A percentile compares a stretch with the other conserved stretches of the same genome.
phyloP scores from a whole-genome alignment of 2,888 invertebrate species.

The Desoria tigrina region DNA sequence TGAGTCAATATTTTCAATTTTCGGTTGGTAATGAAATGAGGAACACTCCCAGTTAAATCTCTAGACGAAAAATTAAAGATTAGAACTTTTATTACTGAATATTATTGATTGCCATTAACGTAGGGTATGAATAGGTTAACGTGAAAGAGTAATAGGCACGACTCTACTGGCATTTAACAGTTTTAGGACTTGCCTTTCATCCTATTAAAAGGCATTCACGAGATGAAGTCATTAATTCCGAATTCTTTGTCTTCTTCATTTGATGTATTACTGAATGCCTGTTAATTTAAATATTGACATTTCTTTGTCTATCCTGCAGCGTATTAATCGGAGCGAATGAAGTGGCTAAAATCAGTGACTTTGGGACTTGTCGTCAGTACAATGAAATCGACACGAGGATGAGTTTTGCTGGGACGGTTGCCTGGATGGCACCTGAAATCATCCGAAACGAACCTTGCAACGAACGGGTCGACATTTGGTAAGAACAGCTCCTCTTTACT shows the following conservation, averaged over 20 bases:
- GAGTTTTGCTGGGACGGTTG: constrained; percentile 97
- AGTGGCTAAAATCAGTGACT: constrained; percentile 93
- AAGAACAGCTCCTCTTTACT: constrained; percentile 54
- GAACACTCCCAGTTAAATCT: too few relatives aligned
- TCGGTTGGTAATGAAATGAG: too few relatives aligned
- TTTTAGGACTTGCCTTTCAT: neutral
- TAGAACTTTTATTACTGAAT: too few relatives aligned
- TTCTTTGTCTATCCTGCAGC: constrained; percentile 59
- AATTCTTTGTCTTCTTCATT: neutral
- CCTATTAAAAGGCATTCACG: neutral
- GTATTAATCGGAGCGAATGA: constrained; percentile 79
- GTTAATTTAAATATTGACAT: constrained; percentile 6
- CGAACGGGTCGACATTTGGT: constrained; percentile 97
- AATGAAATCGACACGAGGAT: constrained; percentile 95
- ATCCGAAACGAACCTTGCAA: constrained; percentile 95
- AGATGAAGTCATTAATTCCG: neutral
- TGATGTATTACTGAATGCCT: too few relatives aligned
- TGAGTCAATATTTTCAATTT: too few relatives aligned
- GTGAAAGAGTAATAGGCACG: too few relatives aligned
- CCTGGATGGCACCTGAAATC: constrained; percentile 99
- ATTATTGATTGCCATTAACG: too few relatives aligned
- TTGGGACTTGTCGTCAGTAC: constrained; percentile 93
- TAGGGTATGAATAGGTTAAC: too few relatives aligned
- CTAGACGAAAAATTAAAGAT: too few relatives aligned
- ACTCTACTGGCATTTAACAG: neutral